A percentile compares a stretch with the other conserved stretches of the same genome.
phyloP scores from a whole-genome alignment of 1,140 invertebrate genomes.

The Sycophaga agraensis region DNA sequence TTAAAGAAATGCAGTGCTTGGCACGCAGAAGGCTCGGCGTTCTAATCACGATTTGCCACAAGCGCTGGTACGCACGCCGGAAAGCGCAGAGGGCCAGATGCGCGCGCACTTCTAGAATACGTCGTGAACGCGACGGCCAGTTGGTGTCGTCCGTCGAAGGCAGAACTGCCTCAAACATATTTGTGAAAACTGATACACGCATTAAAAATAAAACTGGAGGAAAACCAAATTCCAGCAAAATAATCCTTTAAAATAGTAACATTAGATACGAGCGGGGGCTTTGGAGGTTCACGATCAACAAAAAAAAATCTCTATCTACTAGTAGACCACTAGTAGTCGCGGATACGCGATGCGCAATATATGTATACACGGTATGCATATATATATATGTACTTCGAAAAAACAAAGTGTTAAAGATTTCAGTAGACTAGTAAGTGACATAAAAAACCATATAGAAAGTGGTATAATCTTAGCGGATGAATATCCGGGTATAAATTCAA shows the following conservation, averaged over 20 bases:
- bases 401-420: slow-evolving; percentile 44
- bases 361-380: too few species aligned
- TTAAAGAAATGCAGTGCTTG: too few species aligned
- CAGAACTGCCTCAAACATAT: too few species aligned
- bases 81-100: too few species aligned
- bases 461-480: slow-evolving; percentile 28
- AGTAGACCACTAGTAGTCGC: too few species aligned
- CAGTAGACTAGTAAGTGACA: too few species aligned
- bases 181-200: slow-evolving; percentile 15
- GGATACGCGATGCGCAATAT: too few species aligned
- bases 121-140: too few species aligned
- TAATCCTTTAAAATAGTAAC: slow-evolving; percentile 45
- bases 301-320: slow-evolving; percentile 43
- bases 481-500: slow-evolving; percentile 30
- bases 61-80: slow-evolving; percentile 15
- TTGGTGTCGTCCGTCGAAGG: too few species aligned
- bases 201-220: slow-evolving; percentile 30
- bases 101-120: slow-evolving; percentile 13
- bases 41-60: too few species aligned
- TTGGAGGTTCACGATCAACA: slow-evolving; percentile 38
- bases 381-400: too few species aligned
- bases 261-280: slow-evolving; percentile 43
- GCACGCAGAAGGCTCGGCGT: too few species aligned
- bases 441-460: slow-evolving; percentile 36
- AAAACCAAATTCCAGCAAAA: slow-evolving; percentile 28